Base-by-base conservation (phyloP, 2,888 invertebrate genomes). In the Conomelus anceps region DNA sequence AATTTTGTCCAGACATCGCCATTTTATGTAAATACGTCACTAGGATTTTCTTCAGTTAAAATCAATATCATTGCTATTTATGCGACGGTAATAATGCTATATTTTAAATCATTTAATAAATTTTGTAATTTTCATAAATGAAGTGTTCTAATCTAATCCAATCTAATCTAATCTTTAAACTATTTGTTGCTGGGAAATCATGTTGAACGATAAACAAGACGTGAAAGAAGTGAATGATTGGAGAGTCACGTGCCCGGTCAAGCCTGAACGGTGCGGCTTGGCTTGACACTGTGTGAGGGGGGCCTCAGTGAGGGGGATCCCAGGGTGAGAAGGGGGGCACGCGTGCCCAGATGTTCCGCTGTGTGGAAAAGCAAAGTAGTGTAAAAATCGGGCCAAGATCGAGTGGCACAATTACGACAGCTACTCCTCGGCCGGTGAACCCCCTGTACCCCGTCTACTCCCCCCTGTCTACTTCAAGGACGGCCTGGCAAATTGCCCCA, bases 351-450 rank as follows among this genome's bases (percentile, higher is more conserved):
- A 86, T 86, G 86, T 86, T 86, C 86, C 86, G 26, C 86, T 23
- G 86, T 86, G 26, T 86, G 86, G 86, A 86, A 41, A 86, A 86
- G 86, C 86, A 86, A 23, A 86, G 86, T 41, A 23, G 86, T 86
- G 86, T 86, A 86, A 86, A 86, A 86, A 86, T 86, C 86, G 86
- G 86, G 86, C 86, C 86, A 86, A 86, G 86, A 86, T 86, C 86
- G 86, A 86, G 86, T 86, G 86, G 86, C 86, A 86, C 23, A 86
- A 86, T 86, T 41, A 41, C 41, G 17, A 41, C 41, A 41, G 41
- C 41, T 41, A 41, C 41, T 41, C 41, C 41, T 41, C 41, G 41
- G 41, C 41, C 41, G 13, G 13, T 41, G 41, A n/a, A n/a, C 17
- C 41, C 41, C 41, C 41, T 41, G 41, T 6, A 3, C 17, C 41